These are phyloP conservation scores for Epizoanthus ramosus DNA, from an alignment of 92 coral and sea anemone species.

Conservation along the genomic window DNA sequence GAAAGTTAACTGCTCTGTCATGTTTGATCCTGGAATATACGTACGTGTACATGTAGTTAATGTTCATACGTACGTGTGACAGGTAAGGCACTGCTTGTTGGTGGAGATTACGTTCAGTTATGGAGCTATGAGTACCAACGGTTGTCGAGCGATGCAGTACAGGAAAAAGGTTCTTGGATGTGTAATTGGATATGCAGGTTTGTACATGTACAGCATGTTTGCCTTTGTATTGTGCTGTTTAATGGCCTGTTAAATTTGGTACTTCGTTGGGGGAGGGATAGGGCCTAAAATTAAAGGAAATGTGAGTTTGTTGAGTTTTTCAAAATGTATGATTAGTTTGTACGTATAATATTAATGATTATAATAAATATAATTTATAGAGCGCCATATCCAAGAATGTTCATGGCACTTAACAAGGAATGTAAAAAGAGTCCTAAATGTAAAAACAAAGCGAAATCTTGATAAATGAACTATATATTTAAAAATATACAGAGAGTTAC, in stretches of 20 bases:
- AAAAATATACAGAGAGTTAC: too few relatives aligned
- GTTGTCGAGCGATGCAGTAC: constrained; percentile 34
- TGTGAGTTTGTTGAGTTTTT: too few relatives aligned
- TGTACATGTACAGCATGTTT: constrained; percentile 1
- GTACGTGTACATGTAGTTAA: not conserved
- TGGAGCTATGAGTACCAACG: constrained; percentile 81
- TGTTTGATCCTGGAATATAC: not conserved
- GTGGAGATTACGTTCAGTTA: constrained; percentile 92
- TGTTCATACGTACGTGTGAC: not conserved
- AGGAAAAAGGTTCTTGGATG: constrained; percentile 73
- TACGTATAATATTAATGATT: too few relatives aligned
- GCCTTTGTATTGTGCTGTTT: not conserved
- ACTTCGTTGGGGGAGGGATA: not conserved
- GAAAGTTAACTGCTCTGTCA: not conserved
- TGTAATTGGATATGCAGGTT: constrained; percentile 92
- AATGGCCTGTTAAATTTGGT: not conserved
- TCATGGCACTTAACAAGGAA: too few relatives aligned
- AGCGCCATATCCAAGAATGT: too few relatives aligned
- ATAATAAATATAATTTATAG: too few relatives aligned
- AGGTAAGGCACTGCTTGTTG: constrained; percentile 88
- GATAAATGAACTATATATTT: too few relatives aligned
- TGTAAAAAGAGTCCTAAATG: too few relatives aligned
- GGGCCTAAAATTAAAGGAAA: too few relatives aligned
- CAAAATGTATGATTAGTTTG: too few relatives aligned
- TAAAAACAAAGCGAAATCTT: too few relatives aligned